Evolutionary conservation across 2,888 invertebrate genomes (phyloP).

Genomic region (Drosophila lacicola): DNA sequence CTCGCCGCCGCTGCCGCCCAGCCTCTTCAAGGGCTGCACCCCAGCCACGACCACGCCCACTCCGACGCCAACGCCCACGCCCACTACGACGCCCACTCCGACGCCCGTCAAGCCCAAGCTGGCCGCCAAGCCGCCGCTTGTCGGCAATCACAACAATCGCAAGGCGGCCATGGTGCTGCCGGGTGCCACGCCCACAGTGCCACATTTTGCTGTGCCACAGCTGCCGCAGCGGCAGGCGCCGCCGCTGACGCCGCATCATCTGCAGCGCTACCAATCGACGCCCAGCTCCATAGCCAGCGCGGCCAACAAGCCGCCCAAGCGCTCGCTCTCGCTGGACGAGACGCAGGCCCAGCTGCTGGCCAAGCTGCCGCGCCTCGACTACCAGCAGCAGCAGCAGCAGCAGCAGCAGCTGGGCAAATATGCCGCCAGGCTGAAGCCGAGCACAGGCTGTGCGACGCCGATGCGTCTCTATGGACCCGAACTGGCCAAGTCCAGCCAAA

Average conservation of each 20-base stretch:
- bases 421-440: slow-evolving; percentile 30
- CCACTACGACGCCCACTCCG: neutral
- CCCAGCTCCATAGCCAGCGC: slow-evolving; percentile 84
- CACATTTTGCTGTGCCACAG: slow-evolving; percentile 21
- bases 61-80: neutral
- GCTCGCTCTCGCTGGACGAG: slow-evolving; percentile 83
- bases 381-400: slow-evolving; percentile 48
- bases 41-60: neutral
- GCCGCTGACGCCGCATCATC: slow-evolving; percentile 60
- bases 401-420: slow-evolving; percentile 28
- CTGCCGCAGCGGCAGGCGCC: slow-evolving; percentile 76
- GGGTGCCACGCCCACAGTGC: slow-evolving; percentile 16
- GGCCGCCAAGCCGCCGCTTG: slow-evolving; percentile 20
- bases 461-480: slow-evolving; percentile 56
- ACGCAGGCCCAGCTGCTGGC: slow-evolving; percentile 39
- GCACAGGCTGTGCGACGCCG: slow-evolving; percentile 15
- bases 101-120: slow-evolving; percentile 1
- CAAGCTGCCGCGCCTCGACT: slow-evolving; percentile 79
- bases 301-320: slow-evolving; percentile 81
- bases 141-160: slow-evolving; percentile 37
- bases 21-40: slow-evolving; percentile 82
- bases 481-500: slow-evolving; percentile 33
- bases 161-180: slow-evolving; percentile 28
- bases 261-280: slow-evolving; percentile 75
- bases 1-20: slow-evolving; percentile 84